A percentile compares a stretch with the other conserved stretches of the same genome.
Evolutionary conservation across 2,113 vertebrate genomes (phyloP).

Genomic region (Sterrhoptilus dennistouni): DNA sequence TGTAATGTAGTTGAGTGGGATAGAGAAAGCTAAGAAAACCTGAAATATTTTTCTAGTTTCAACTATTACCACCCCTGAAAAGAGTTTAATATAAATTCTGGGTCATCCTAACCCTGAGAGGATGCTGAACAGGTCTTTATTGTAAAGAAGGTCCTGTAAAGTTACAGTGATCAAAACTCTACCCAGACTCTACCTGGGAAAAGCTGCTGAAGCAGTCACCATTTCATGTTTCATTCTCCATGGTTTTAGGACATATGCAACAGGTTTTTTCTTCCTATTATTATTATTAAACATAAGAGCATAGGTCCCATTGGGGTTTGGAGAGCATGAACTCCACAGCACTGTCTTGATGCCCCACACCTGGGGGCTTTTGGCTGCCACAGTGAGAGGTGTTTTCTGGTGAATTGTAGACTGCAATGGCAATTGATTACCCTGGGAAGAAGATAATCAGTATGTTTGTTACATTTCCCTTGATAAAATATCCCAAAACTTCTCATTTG

Average conservation of each 20-base stretch:
- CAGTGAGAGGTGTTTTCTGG: not conserved
- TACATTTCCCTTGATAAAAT: not conserved
- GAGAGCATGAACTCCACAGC: not conserved
- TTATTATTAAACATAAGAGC: not conserved
- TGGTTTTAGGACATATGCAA: not conserved
- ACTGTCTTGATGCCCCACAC: not conserved
- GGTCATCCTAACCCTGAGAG: not conserved
- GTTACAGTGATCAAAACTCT: not conserved
- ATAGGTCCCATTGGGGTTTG: not conserved
- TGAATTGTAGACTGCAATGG: not conserved
- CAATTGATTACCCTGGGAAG: not conserved
- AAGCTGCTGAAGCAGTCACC: not conserved
- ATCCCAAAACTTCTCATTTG: not conserved
- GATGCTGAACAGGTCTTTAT: not conserved
- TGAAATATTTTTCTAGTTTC: not conserved
- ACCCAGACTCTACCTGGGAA: not conserved
- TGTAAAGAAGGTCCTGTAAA: not conserved
- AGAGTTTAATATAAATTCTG: not conserved
- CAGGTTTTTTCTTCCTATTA: not conserved
- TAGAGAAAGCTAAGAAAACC: not conserved
- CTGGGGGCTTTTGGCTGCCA: rapidly evolving
- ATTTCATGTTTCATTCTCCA: not conserved
- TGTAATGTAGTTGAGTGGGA: rapidly evolving
- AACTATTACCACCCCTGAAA: not conserved
- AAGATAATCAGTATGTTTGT: not conserved